Evolutionary conservation across 2,113 vertebrate genomes (phyloP).

Genomic region (Cheirogaleus medius): DNA sequence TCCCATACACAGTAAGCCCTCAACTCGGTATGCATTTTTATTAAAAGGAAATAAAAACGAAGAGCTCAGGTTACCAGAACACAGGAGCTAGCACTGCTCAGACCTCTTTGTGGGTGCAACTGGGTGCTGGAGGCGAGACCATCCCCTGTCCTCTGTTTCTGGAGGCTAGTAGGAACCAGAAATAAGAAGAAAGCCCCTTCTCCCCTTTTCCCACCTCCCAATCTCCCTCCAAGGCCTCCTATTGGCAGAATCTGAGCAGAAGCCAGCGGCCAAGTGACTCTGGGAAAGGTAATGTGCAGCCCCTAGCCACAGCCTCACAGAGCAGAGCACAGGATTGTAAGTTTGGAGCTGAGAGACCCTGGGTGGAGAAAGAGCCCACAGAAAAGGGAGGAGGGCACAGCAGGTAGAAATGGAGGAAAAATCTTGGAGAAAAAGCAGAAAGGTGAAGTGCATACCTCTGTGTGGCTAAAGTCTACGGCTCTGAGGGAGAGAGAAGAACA

Average conservation of each 20-base stretch:
- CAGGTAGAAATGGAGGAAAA: background rate
- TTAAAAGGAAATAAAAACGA: background rate
- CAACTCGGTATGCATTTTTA: background rate
- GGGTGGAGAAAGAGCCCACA: background rate
- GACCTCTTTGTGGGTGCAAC: background rate
- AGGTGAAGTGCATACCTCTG: background rate
- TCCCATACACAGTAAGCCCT: background rate
- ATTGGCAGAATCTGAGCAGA: background rate
- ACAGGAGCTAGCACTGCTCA: background rate
- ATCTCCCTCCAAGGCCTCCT: background rate
- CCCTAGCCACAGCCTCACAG: background rate
- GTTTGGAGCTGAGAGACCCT: background rate
- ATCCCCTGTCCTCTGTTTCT: background rate
- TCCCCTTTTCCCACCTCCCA: background rate
- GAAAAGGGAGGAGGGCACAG: background rate
- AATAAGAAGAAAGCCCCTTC: background rate
- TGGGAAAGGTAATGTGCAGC: background rate
- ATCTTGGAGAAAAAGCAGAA: background rate
- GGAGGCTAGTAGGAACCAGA: background rate
- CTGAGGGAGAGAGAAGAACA: background rate
- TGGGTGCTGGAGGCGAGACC: background rate
- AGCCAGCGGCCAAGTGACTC: background rate
- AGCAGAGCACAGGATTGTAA: background rate
- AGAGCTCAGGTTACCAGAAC: background rate
- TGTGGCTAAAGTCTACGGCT: background rate